phyloP scores from a whole-genome alignment of 2,797 vertebrate genomes.

The Pangasius larnaudii region DNA sequence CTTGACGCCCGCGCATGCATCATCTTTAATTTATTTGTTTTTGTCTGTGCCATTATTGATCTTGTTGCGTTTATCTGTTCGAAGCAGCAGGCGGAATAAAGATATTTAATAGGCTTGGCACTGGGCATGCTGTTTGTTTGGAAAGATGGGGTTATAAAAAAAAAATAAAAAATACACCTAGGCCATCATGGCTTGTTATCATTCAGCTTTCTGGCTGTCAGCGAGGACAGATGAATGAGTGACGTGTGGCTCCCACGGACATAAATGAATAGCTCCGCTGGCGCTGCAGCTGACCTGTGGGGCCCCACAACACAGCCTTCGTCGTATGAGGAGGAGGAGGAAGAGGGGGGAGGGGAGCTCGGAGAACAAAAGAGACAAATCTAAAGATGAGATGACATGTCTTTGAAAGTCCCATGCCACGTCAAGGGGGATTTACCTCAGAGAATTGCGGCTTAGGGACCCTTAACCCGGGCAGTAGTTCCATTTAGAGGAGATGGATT shows the following conservation, averaged over 20 bases:
- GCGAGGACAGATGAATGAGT: constrained; percentile 64
- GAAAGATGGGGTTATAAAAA: constrained; percentile 15
- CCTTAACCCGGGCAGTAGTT: constrained; percentile 71
- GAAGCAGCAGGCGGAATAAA: constrained; percentile 67
- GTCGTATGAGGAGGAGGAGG: constrained; percentile 31
- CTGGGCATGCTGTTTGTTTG: constrained; percentile 71
- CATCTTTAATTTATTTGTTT: constrained; percentile 80
- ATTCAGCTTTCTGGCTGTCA: constrained; percentile 60
- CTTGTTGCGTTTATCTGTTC: constrained; percentile 71
- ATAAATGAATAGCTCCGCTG: constrained; percentile 78
- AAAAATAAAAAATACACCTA: constrained; percentile 21
- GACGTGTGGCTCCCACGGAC: constrained; percentile 74
- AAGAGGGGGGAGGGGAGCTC: constrained; percentile 51
- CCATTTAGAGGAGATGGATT: constrained; percentile 73
- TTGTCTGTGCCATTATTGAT: constrained; percentile 76
- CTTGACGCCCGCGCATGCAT: constrained; percentile 55
- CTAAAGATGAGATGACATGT: constrained; percentile 77
- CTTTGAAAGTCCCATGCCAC: constrained; percentile 64
- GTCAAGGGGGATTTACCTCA: constrained; percentile 71
- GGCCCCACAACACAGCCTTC: constrained; percentile 49
- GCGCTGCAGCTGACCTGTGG: constrained; percentile 56
- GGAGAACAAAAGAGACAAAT: constrained; percentile 81
- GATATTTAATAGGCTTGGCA: constrained; percentile 73
- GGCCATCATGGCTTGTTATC: constrained; percentile 69
- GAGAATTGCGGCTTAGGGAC: constrained; percentile 78